Base-by-base conservation (phyloP, 2,113 vertebrate genomes). In the Sialia sialis region DNA sequence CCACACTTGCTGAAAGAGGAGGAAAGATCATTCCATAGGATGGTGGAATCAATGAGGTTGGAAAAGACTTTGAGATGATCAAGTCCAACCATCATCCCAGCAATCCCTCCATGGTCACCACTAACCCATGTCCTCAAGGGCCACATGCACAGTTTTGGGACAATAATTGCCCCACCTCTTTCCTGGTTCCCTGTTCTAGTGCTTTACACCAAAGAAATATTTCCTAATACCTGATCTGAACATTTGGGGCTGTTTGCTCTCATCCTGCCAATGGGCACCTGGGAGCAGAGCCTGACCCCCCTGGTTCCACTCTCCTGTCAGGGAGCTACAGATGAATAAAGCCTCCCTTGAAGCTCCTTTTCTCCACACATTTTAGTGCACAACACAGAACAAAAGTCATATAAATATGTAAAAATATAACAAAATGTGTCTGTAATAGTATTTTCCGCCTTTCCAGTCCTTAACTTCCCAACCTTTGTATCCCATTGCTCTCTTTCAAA, bases 281-380 rank as follows among this genome's bases (percentile, higher is more conserved):
- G 59, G 41, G 43, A 81, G 49, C 38, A 59, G 27, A 67, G 38
- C 19, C 44, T 0, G 0, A 30, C 2, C 9, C 2, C 8, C 11
- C 11, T 0, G 0, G 19, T 21, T 25, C 19, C 25, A 5, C 11
- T 3, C 41, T 56, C 56, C 49, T 48, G 16, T 30, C 46, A 69
- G 48, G 39, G 39, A 34, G 6, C 4, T 48, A 25, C 23, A 55
- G 56, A 55, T 20, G 39, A 16, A 5, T 19, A 9, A 66, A 1
- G 0, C 34, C 19, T 27, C 19, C 68, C 38, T 14, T 22, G 38
- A 26, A 11, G 16, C 54, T 68, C 38, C 69, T 82, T 68, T 41
- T 22, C 54, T 54, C 13, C 39, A 34, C 18, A 16, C 6, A n/a
- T 66, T 81, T 38, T 3, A 73, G 9, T 38, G 44, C 67, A 23